Conservation (phyloP, 1,140 invertebrate species). For the Macrobrachium rosenbergii region DNA sequence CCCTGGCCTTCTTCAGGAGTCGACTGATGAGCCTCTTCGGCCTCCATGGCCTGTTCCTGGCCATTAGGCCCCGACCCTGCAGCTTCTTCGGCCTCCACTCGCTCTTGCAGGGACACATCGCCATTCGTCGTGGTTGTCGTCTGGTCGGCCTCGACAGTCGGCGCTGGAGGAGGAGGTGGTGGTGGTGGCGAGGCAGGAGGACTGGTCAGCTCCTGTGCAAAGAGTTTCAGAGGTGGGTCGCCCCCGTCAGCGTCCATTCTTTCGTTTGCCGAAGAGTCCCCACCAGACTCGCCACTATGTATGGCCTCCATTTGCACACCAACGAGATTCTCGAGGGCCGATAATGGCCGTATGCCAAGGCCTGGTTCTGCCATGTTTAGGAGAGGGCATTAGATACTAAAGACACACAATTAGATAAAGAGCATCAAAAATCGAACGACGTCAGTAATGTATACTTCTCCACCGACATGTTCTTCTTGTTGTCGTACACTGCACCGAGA, state of each 20-base stretch:
- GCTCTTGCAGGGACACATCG: background rate
- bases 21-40: background rate
- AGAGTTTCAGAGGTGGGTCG: constrained; percentile 41
- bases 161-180: background rate
- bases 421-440: constrained; percentile 39
- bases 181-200: constrained; percentile 30
- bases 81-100: constrained; percentile 5
- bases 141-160: too few relatives aligned
- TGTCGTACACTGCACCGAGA: too few relatives aligned
- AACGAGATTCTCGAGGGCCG: constrained; percentile 61
- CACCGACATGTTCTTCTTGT: too few relatives aligned
- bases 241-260: constrained; percentile 42
- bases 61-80: background rate
- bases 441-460: constrained; percentile 4
- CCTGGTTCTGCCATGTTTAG: constrained; percentile 60
- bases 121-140: too few relatives aligned
- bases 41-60: constrained; percentile 10
- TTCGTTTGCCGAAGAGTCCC: constrained; percentile 45
- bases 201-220: constrained; percentile 26
- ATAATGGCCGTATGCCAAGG: constrained; percentile 58
- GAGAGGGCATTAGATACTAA: constrained; percentile 42
- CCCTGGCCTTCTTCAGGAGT: background rate
- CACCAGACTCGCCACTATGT: constrained; percentile 37
- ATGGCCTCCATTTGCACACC: constrained; percentile 55
- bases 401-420: constrained; percentile 6